A percentile compares a stretch with the other conserved stretches of the same genome.
These are phyloP conservation scores for Meiosimyza decipiens DNA, from an alignment of 2,888 invertebrate species.

Conservation along the genomic window DNA sequence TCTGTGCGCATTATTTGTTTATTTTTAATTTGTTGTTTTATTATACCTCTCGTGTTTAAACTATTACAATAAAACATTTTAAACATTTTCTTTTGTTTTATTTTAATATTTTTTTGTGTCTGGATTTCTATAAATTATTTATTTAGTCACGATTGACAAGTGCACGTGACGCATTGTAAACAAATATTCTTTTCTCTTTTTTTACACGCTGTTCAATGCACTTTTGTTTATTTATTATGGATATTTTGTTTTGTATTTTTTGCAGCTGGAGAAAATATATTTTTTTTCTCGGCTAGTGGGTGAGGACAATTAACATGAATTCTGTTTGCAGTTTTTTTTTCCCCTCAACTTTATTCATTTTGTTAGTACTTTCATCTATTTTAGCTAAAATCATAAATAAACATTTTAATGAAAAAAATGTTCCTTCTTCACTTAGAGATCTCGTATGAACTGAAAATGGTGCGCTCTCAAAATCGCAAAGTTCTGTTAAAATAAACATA, in stretches of 20 bases:
- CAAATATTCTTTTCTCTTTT: conserved; percentile 16
- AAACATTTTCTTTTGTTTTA: conserved; percentile 7
- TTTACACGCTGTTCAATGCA: conserved; percentile 4
- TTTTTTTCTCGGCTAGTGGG: conserved; percentile 7
- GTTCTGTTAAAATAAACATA: no score
- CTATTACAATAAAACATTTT: conserved; percentile 18
- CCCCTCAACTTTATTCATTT: not conserved
- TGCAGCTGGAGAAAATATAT: conserved; percentile 23
- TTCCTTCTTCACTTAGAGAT: no score
- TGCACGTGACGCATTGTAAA: conserved; percentile 31
- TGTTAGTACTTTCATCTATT: not conserved
- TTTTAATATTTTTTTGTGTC: not conserved
- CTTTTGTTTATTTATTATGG: conserved; percentile 14
- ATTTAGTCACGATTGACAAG: not conserved
- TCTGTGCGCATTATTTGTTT: conserved; percentile 1
- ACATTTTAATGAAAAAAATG: no score
- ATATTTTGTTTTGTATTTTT: conserved; percentile 8
- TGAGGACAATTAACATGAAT: conserved; percentile 1
- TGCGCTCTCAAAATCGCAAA: no score
- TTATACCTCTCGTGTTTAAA: conserved; percentile 14
- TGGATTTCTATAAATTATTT: conserved; percentile 8
- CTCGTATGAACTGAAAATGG: no score
- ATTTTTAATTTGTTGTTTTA: not conserved
- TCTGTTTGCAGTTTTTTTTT: not conserved
- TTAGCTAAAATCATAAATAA: no score